Base-by-base conservation (phyloP, 2,113 vertebrate genomes). In the Rattus rattus region DNA sequence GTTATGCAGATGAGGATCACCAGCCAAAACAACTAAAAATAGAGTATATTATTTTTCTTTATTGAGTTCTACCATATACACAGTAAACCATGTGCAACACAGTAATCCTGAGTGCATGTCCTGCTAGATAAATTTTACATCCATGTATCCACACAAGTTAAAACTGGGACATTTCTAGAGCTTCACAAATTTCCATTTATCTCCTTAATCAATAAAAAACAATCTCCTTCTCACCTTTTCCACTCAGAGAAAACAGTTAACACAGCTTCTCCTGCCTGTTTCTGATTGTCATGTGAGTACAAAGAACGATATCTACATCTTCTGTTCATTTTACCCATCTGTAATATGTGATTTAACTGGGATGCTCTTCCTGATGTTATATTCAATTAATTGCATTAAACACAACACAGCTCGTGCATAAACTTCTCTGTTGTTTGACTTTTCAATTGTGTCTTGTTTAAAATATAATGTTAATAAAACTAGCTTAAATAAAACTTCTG, bases 1-100 rank as follows among this genome's bases (percentile, higher is more conserved):
- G n/a, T 92, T 94, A 96, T 33, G 61, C 56, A 95, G 26, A 95
- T 76, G 79, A 97, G 80, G 8, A 75, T 70, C 16, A 12, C 7
- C 52, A 33, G 56, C 8, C 52, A 81, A 92, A 65, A 39, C 61
- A 94, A 93, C 56, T 79, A 52, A 95, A 95, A 76, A 1, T 26
- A 10, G 59, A 94, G 24, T 36, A 47, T 69, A 70, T 83, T 56
- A 59, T 65, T 84, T 96, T 81, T 80, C 10, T 90, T 88, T 92
- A 94, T 26, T 92, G 77, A 92, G 47, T 4, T 83, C 20, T 39
- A 88, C 39, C 1, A 39, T 67, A 39, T 4, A 63, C 54, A 65
- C 7, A 63, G 52, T 56, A 77, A 77, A 33, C 19, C 7, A 75
- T 24, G 1, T 19, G 75, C 49, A 90, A 33, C 72, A 49, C 2